These are phyloP conservation scores for Bombus cullumanus DNA, from an alignment of 1,140 invertebrate genomes.

Conservation along the genomic window DNA sequence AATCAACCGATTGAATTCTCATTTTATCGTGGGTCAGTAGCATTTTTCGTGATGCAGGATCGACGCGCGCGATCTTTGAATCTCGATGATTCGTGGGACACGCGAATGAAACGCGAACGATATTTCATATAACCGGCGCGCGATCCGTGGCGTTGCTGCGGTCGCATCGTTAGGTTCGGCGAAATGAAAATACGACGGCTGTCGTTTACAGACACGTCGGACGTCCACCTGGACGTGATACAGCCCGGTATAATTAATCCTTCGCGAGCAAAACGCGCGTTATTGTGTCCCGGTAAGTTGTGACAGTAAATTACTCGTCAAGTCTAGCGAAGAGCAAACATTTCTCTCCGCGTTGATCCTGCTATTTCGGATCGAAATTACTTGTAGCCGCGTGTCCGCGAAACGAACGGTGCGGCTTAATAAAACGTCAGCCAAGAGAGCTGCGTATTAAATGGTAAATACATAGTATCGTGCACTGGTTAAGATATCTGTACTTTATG, in stretches of 20 bases:
- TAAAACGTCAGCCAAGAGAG: neutral
- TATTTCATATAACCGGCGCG: constrained; percentile 11
- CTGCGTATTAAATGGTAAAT: constrained; percentile 4
- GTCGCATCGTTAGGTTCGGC: constrained; percentile 40
- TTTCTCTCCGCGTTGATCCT: constrained; percentile 20
- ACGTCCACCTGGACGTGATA: constrained; percentile 43
- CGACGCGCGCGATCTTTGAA: neutral
- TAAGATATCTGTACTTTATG: neutral
- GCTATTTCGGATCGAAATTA: constrained; percentile 18
- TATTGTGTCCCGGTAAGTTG: constrained; percentile 61
- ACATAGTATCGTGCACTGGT: neutral
- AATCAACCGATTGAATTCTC: constrained; percentile 1
- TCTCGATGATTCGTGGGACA: constrained; percentile 7
- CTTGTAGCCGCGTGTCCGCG: neutral
- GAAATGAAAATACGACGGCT: constrained; percentile 62
- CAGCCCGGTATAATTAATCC: constrained; percentile 51
- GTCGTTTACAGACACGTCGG: constrained; percentile 60
- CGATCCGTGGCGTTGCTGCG: constrained; percentile 7
- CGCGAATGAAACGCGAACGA: constrained; percentile 16
- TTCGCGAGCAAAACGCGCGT: constrained; percentile 38
- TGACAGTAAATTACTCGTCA: constrained; percentile 63
- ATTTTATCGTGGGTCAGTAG: neutral
- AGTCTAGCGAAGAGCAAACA: constrained; percentile 41
- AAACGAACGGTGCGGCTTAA: constrained; percentile 19
- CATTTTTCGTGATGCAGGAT: neutral